A percentile compares a stretch with the other conserved stretches of the same genome.
Conservation (phyloP, 2,113 vertebrate genomes). For the Tinamus guttatus region DNA sequence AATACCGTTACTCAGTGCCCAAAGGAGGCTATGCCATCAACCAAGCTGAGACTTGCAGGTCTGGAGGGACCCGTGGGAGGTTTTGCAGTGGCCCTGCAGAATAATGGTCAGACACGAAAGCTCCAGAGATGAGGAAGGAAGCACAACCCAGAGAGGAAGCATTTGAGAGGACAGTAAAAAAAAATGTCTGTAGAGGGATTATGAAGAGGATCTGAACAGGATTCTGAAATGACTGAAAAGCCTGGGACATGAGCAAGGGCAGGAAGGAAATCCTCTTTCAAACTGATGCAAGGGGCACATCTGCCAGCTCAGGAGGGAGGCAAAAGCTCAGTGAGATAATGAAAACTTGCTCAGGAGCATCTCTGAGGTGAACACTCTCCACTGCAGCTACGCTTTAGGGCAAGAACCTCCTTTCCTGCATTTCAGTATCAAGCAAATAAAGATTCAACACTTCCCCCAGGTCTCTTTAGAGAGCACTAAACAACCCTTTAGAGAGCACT, state of each 20-base stretch:
- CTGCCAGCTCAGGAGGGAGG: conserved; percentile 42
- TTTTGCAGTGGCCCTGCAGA: not conserved
- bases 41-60: not conserved
- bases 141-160: not conserved
- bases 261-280: conserved; percentile 34
- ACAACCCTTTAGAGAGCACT: not conserved
- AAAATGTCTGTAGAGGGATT: not conserved
- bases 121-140: not conserved
- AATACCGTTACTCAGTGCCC: not conserved
- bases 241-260: not conserved
- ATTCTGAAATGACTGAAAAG: not conserved
- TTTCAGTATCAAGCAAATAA: not conserved
- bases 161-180: not conserved
- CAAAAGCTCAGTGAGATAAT: conserved; percentile 1
- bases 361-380: not conserved
- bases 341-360: conserved; percentile 5
- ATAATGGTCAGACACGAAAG: not conserved
- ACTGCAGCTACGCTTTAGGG: not conserved
- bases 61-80: not conserved
- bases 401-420: not conserved
- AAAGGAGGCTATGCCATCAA: not conserved
- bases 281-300: not conserved
- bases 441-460: not conserved
- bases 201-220: not conserved
- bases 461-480: not conserved